Conservation (phyloP, 2,797 vertebrate genomes). For the Dipus sagitta region DNA sequence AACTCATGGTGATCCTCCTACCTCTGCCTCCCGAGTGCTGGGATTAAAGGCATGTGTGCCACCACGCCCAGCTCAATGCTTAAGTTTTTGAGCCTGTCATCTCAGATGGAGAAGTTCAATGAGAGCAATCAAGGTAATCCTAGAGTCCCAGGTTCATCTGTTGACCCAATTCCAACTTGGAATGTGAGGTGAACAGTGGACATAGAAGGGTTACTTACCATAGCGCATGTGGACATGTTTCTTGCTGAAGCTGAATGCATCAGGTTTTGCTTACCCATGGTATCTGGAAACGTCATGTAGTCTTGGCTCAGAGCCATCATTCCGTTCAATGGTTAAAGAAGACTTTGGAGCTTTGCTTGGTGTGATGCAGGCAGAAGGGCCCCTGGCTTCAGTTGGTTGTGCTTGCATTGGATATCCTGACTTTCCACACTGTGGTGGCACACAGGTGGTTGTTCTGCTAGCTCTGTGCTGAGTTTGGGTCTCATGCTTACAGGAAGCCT, state of each 20-base stretch:
- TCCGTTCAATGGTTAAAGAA: neutral
- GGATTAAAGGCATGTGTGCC: too few species aligned
- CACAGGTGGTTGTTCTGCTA: neutral
- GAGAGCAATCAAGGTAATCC: neutral
- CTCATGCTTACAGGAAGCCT: neutral
- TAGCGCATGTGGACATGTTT: neutral
- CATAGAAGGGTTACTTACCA: neutral
- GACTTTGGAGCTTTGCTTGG: neutral
- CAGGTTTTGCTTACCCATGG: neutral
- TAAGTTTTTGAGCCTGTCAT: neutral
- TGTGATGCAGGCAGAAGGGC: neutral
- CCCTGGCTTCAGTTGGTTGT: neutral
- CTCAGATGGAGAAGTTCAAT: neutral
- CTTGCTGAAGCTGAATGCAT: neutral
- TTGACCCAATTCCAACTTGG: conserved; percentile 8
- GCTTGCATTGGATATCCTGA: too few species aligned
- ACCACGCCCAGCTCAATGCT: too few species aligned
- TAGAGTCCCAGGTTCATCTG: neutral
- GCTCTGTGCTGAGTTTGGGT: neutral
- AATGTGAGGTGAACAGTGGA: neutral
- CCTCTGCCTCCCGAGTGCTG: too few species aligned
- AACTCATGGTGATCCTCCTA: too few species aligned
- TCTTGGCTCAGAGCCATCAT: neutral
- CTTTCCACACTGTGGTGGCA: neutral
- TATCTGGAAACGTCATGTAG: neutral